These are phyloP conservation scores for Drosophila equinoxialis DNA, from an alignment of 1,140 invertebrate genomes.

Conservation along the genomic window DNA sequence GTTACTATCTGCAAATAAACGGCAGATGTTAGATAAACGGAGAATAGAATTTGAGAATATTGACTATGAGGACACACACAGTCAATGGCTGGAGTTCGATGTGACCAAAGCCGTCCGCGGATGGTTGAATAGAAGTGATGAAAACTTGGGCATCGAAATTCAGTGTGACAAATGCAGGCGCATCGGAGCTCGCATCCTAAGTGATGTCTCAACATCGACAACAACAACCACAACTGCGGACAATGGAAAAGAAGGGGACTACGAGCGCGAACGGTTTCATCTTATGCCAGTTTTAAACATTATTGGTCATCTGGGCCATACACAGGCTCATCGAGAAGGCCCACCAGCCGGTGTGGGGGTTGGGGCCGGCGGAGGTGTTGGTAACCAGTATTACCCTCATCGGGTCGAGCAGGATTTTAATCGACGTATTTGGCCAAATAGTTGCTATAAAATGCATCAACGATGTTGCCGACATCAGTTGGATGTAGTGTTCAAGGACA, in stretches of 20 bases:
- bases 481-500: conserved; percentile 87
- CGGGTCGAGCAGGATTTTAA: conserved; percentile 17
- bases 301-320: conserved; percentile 69
- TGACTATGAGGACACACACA: conserved; percentile 51
- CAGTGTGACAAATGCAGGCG: conserved; percentile 83
- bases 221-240: neutral
- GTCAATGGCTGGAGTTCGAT: conserved; percentile 85
- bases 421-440: conserved; percentile 83
- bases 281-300: conserved; percentile 83
- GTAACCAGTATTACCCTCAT: conserved; percentile 42
- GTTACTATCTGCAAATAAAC: conserved; percentile 48
- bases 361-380: conserved; percentile 15
- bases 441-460: conserved; percentile 84
- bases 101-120: conserved; percentile 83
- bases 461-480: conserved; percentile 88
- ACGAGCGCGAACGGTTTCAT: conserved; percentile 39
- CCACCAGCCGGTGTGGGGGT: conserved; percentile 3
- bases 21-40: conserved; percentile 49
- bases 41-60: conserved; percentile 54
- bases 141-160: conserved; percentile 84
- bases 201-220: conserved; percentile 55
- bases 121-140: conserved; percentile 83
- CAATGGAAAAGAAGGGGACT: neutral
- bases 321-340: conserved; percentile 26
- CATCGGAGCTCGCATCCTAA: conserved; percentile 68